Percentiles rank a stretch among this genome's conserved stretches.
Conservation (phyloP, 2,888 invertebrate genomes). For the Pandemis cinnamomeana region DNA sequence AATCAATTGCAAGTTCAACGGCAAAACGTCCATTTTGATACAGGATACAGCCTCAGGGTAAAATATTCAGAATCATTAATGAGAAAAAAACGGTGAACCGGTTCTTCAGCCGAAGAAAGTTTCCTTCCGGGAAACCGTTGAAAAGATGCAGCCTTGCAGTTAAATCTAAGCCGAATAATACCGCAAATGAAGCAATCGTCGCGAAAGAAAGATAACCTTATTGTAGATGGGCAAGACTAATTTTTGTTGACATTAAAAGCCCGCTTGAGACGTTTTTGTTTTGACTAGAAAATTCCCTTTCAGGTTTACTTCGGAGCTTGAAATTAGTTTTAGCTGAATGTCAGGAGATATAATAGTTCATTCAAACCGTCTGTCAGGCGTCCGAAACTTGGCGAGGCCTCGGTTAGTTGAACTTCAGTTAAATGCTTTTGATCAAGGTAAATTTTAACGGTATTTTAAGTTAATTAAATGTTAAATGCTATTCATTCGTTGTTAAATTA, state of each 20-base stretch:
- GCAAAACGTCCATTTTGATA: constrained; percentile 19
- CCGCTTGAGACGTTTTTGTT: constrained; percentile 45
- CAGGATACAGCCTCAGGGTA: constrained; percentile 45
- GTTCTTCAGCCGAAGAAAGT: constrained; percentile 58
- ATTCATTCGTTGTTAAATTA: too few species aligned
- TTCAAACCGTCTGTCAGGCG: constrained; percentile 51
- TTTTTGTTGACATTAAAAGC: constrained; percentile 42
- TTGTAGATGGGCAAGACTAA: constrained; percentile 46
- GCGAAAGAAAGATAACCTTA: constrained; percentile 48
- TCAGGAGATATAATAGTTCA: constrained; percentile 63
- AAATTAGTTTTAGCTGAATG: constrained; percentile 73
- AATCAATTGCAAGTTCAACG: not conserved
- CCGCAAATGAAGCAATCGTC: constrained; percentile 43
- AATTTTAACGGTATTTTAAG: not conserved
- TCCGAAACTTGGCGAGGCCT: constrained; percentile 36
- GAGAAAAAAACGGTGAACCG: constrained; percentile 56
- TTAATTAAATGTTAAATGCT: too few species aligned
- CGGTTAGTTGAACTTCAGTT: constrained; percentile 25
- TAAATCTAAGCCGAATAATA: constrained; percentile 38
- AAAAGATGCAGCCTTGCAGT: constrained; percentile 66
- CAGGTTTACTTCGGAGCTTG: constrained; percentile 68
- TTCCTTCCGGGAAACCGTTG: constrained; percentile 57
- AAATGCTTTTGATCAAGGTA: constrained; percentile 18
- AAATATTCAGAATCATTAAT: constrained; percentile 62
- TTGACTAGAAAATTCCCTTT: constrained; percentile 55